phyloP scores from a whole-genome alignment of 2,797 vertebrate species.

The Phrynocephalus vlangalii region DNA sequence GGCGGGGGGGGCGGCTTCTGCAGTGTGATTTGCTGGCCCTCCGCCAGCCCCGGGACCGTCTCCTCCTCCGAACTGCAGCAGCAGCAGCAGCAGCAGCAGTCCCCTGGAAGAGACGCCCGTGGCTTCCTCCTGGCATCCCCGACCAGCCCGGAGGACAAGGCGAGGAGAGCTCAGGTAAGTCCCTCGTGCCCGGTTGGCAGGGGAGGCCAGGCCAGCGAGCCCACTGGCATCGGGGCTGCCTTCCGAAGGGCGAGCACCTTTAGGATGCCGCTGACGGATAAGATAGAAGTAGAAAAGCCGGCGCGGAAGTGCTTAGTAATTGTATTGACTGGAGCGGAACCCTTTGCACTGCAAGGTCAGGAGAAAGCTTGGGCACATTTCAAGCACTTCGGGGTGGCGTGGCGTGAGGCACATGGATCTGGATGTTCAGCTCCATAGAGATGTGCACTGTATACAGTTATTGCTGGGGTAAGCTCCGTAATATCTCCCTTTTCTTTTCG shows the following conservation, averaged over 20 bases:
- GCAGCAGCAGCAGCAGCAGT: conserved; percentile 8
- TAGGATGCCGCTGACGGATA: too few species aligned
- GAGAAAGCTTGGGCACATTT: conserved; percentile 12
- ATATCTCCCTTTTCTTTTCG: too few species aligned
- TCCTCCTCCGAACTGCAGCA: conserved; percentile 26
- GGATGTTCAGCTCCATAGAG: too few species aligned
- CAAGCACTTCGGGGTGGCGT: not conserved
- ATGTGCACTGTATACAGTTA: not conserved
- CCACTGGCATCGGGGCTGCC: too few species aligned
- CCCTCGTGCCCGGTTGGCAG: not conserved
- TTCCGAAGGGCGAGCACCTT: conserved; percentile 4
- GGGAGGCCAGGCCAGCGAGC: too few species aligned
- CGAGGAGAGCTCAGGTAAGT: not conserved
- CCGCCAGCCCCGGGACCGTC: not conserved
- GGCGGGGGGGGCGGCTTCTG: conserved; percentile 7
- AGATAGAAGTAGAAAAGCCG: not conserved
- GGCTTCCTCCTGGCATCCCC: not conserved
- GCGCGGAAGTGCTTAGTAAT: conserved; percentile 33
- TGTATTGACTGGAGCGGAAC: not conserved
- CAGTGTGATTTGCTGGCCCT: conserved; percentile 40
- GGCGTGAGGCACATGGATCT: not conserved
- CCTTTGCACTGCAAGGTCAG: conserved; percentile 23
- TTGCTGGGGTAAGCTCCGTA: too few species aligned
- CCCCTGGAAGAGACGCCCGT: conserved; percentile 9
- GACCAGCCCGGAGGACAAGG: not conserved